phyloP scores from a whole-genome alignment of 2,797 vertebrate genomes.

The Apogon hyalosoma region DNA sequence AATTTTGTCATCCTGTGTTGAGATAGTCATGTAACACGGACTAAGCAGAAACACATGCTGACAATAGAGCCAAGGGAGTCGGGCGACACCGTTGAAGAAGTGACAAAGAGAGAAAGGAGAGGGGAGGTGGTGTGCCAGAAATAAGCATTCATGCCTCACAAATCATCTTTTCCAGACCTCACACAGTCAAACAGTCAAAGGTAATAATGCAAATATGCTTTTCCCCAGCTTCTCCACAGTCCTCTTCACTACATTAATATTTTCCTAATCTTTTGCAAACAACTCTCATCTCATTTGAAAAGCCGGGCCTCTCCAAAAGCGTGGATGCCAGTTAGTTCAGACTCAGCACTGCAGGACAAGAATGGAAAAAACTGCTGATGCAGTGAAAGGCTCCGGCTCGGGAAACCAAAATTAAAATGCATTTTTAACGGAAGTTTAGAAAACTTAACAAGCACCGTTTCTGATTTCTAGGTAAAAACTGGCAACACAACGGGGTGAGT shows the following conservation, averaged over 20 bases:
- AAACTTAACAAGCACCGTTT: conserved; percentile 6
- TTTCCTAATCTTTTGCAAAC: conserved; percentile 59
- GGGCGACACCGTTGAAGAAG: not conserved
- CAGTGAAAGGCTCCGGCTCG: conserved; percentile 21
- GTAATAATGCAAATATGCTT: conserved; percentile 62
- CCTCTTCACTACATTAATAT: conserved; percentile 55
- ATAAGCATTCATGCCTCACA: conserved; percentile 49
- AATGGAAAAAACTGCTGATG: conserved; percentile 55
- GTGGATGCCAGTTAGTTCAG: conserved; percentile 30
- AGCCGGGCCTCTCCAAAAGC: conserved; percentile 27
- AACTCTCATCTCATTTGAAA: conserved; percentile 39
- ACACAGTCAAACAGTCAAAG: conserved; percentile 51
- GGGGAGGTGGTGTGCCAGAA: not conserved
- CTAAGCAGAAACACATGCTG: conserved; percentile 57
- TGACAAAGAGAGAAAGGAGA: not conserved
- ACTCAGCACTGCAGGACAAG: conserved; percentile 40
- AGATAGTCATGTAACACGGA: conserved; percentile 62
- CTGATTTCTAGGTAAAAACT: conserved; percentile 5
- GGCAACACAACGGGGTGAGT: not conserved
- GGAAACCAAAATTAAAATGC: conserved; percentile 26
- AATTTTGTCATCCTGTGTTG: conserved; percentile 62
- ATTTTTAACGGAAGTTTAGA: conserved; percentile 15
- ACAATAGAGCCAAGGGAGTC: conserved; percentile 45
- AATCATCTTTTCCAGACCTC: conserved; percentile 60
- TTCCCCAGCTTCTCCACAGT: conserved; percentile 33